Evolutionary conservation across 2,797 vertebrate species (phyloP).

Genomic region (Sibirionetta formosa): DNA sequence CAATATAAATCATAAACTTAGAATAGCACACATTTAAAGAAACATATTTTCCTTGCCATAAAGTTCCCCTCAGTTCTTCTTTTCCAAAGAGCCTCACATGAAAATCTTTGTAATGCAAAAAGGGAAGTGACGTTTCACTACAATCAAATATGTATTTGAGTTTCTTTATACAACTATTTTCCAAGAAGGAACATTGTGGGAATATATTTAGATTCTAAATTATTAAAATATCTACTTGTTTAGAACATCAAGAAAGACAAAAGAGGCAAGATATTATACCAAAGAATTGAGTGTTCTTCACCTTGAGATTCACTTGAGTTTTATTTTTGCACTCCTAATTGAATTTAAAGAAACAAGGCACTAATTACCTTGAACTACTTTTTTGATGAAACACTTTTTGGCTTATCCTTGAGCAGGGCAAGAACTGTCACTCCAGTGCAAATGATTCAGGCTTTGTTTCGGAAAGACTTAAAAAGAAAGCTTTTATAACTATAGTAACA

Average conservation of each 20-base stretch:
- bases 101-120: slow-evolving; percentile 28
- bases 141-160: slow-evolving; percentile 21
- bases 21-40: not conserved
- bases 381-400: slow-evolving; percentile 58
- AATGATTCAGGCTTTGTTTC: slow-evolving; percentile 50
- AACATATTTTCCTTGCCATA: not conserved
- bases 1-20: not conserved
- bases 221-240: slow-evolving; percentile 74
- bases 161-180: slow-evolving; percentile 32
- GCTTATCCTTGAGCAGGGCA: slow-evolving; percentile 76
- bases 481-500: slow-evolving; percentile 7
- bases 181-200: slow-evolving; percentile 53
- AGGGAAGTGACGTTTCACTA: not conserved
- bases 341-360: slow-evolving; percentile 78
- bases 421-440: slow-evolving; percentile 31
- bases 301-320: slow-evolving; percentile 78
- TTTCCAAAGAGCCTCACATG: slow-evolving; percentile 13
- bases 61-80: not conserved
- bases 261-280: slow-evolving; percentile 60
- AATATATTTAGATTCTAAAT: slow-evolving; percentile 64
- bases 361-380: slow-evolving; percentile 85
- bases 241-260: slow-evolving; percentile 67
- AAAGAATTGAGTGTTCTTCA: slow-evolving; percentile 78
- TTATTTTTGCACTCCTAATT: slow-evolving; percentile 81
- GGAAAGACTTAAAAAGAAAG: slow-evolving; percentile 32